Evolutionary conservation across 2,797 vertebrate genomes (phyloP).

Genomic region (Typhlichthys subterraneus): DNA sequence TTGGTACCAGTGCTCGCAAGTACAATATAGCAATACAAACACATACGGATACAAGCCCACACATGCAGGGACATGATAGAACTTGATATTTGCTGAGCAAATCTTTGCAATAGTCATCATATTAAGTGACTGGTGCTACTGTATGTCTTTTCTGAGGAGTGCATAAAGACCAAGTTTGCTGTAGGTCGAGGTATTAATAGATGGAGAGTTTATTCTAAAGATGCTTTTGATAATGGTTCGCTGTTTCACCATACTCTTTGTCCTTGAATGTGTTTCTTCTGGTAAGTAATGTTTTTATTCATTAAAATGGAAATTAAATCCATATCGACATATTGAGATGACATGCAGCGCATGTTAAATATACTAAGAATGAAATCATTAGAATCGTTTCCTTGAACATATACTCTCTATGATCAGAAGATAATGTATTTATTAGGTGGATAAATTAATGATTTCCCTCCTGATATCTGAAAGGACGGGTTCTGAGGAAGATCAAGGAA

Average conservation of each 20-base stretch:
- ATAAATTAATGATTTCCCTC: not conserved
- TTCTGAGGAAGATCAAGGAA: constrained; percentile 64
- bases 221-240: constrained; percentile 37
- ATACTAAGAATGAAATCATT: too few species aligned
- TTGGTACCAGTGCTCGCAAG: not conserved
- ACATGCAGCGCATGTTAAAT: too few species aligned
- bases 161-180: too few species aligned
- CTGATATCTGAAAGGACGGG: constrained; percentile 42
- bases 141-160: not conserved
- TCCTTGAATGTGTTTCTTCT: constrained; percentile 34
- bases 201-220: constrained; percentile 1
- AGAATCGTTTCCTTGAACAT: too few species aligned
- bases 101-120: not conserved
- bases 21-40: constrained; percentile 4
- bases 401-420: not conserved
- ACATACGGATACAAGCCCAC: not conserved
- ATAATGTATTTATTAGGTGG: not conserved
- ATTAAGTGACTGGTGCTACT: too few species aligned
- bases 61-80: not conserved
- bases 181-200: not conserved
- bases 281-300: constrained; percentile 42
- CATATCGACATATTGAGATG: too few species aligned
- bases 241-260: constrained; percentile 36
- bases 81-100: not conserved
- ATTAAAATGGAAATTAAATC: too few species aligned